phyloP scores from a whole-genome alignment of 2,113 vertebrate genomes.

The Nannospalax galili region DNA sequence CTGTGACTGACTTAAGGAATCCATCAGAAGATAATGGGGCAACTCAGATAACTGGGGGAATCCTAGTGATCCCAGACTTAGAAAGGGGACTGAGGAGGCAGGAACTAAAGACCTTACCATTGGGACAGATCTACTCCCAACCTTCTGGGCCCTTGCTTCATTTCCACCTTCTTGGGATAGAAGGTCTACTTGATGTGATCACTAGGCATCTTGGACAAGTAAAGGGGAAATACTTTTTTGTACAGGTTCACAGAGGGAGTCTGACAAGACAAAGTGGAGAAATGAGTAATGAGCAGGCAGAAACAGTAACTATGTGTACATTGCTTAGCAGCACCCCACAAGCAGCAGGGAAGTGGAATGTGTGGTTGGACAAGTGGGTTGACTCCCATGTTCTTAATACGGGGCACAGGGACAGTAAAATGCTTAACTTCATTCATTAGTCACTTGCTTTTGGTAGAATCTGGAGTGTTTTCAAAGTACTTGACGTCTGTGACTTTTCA shows the following conservation, averaged over 20 bases:
- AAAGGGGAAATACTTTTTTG: background rate
- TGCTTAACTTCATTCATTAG: background rate
- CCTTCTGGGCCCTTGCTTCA: background rate
- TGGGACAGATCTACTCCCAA: background rate
- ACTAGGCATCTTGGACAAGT: background rate
- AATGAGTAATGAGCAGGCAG: background rate
- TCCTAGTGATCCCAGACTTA: background rate
- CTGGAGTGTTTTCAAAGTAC: slow-evolving; percentile 52
- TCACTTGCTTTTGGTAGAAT: slow-evolving; percentile 10
- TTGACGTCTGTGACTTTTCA: slow-evolving; percentile 59
- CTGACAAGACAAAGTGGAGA: background rate
- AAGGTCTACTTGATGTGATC: background rate
- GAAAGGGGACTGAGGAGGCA: background rate
- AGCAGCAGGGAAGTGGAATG: background rate
- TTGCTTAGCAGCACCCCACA: background rate
- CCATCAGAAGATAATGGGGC: background rate
- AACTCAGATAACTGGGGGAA: background rate
- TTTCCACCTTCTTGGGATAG: background rate
- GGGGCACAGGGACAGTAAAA: background rate
- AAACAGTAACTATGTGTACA: background rate
- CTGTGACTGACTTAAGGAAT: background rate
- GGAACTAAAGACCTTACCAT: background rate
- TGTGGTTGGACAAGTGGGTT: background rate
- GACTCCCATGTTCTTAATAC: background rate
- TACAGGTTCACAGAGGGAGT: background rate